phyloP scores from a whole-genome alignment of 64 coral and sea anemone species.

The Trachythela sp. region DNA sequence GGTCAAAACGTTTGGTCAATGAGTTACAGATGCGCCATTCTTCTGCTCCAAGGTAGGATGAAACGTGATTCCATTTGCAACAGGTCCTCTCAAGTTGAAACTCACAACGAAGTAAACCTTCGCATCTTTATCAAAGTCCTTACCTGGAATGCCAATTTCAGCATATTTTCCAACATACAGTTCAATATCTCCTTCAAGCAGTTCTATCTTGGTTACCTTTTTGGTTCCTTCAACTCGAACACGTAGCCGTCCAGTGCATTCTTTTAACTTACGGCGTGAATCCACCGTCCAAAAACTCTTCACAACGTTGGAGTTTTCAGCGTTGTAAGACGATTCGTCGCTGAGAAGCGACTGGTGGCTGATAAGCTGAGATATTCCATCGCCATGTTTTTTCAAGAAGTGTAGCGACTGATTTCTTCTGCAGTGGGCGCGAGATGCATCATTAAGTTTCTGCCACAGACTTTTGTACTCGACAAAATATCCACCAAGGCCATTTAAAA shows the following conservation, averaged over 20 bases:
- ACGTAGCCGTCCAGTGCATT: conserved; percentile 72
- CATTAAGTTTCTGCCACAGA: conserved; percentile 23
- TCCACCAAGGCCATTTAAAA: conserved; percentile 57
- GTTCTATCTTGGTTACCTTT: conserved; percentile 48
- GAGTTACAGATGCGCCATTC: too few species aligned
- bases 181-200: conserved; percentile 64
- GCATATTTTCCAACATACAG: conserved; percentile 76
- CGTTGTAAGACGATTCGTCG: conserved; percentile 28
- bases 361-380: conserved; percentile 61
- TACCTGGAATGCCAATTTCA: conserved; percentile 54
- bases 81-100: conserved; percentile 71
- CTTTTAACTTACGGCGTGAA: conserved; percentile 55
- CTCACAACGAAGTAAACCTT: conserved; percentile 87
- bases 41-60: too few species aligned
- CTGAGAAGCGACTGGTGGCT: conserved; percentile 34
- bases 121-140: conserved; percentile 58
- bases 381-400: conserved; percentile 54
- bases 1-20: neutral
- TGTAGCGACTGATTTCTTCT: conserved; percentile 34
- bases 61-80: conserved; percentile 79
- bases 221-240: conserved; percentile 9
- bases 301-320: conserved; percentile 14
- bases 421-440: conserved; percentile 53
- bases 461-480: conserved; percentile 20
- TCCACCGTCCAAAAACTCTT: conserved; percentile 56